phyloP scores from a whole-genome alignment of 2,797 vertebrate genomes.

The Cuculus canorus region DNA sequence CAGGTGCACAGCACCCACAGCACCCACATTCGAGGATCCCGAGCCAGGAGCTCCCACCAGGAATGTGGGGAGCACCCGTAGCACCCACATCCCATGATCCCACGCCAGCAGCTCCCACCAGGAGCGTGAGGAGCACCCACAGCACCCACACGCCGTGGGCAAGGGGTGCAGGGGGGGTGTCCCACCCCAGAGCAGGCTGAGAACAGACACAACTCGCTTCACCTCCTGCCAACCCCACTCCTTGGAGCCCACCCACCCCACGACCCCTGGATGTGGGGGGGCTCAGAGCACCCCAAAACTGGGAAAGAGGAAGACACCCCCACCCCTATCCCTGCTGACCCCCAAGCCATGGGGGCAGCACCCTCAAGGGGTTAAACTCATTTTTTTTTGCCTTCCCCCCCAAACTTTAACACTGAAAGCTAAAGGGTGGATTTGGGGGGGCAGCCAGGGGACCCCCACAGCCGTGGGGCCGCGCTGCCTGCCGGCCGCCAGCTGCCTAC shows the following conservation, averaged over 20 bases:
- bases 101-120: too few species aligned
- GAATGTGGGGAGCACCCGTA: too few species aligned
- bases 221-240: neutral
- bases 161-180: neutral
- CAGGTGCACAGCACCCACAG: too few species aligned
- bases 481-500: neutral
- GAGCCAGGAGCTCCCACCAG: too few species aligned
- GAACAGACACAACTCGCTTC: neutral
- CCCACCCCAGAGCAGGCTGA: neutral
- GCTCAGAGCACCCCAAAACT: neutral
- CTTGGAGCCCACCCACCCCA: accelerated
- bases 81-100: too few species aligned
- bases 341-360: accelerated
- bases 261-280: accelerated
- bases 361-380: neutral
- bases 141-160: neutral
- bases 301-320: too few species aligned
- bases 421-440: neutral
- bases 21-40: too few species aligned
- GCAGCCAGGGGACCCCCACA: neutral
- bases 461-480: neutral
- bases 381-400: too few species aligned
- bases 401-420: accelerated
- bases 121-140: neutral
- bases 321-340: accelerated